Percentiles rank a stretch among this genome's conserved stretches.
Conservation (phyloP, 2,797 vertebrate genomes). For the Epinephelus malabaricus region DNA sequence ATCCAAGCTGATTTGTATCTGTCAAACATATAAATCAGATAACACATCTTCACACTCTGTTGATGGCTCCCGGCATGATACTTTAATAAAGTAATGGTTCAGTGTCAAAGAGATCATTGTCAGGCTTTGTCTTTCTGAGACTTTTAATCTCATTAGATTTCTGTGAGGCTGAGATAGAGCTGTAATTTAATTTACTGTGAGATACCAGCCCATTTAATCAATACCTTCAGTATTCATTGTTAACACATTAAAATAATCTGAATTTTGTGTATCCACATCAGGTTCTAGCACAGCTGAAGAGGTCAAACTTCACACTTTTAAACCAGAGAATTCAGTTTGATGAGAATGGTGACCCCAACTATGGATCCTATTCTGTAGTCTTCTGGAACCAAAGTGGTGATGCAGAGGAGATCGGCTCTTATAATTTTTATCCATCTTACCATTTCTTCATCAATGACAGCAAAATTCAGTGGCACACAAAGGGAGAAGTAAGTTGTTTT, state of each 20-base stretch:
- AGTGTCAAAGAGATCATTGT: too few relatives aligned
- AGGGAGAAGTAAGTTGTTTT: slow-evolving; percentile 61
- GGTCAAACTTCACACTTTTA: slow-evolving; percentile 86
- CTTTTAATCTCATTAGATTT: too few relatives aligned
- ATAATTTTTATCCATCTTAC: slow-evolving; percentile 56
- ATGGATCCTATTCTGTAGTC: slow-evolving; percentile 80
- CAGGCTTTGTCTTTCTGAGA: too few relatives aligned
- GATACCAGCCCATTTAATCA: too few relatives aligned
- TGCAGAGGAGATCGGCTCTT: slow-evolving; percentile 79
- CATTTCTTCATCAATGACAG: slow-evolving; percentile 67
- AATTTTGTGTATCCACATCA: slow-evolving; percentile 54
- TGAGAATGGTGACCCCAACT: slow-evolving; percentile 75
- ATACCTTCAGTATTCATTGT: neutral
- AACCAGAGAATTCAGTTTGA: slow-evolving; percentile 83
- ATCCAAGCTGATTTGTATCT: neutral
- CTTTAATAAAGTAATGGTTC: too few relatives aligned
- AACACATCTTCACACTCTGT: too few relatives aligned
- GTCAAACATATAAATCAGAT: neutral
- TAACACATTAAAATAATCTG: neutral
- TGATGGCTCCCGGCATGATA: too few relatives aligned
- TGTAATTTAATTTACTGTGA: too few relatives aligned
- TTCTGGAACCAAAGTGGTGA: slow-evolving; percentile 78
- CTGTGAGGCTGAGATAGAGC: too few relatives aligned
- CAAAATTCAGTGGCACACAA: slow-evolving; percentile 81
- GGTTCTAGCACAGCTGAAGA: slow-evolving; percentile 86